These are phyloP conservation scores for Trimorus sp. DNA, from an alignment of 2,888 invertebrate species.

Conservation along the genomic window DNA sequence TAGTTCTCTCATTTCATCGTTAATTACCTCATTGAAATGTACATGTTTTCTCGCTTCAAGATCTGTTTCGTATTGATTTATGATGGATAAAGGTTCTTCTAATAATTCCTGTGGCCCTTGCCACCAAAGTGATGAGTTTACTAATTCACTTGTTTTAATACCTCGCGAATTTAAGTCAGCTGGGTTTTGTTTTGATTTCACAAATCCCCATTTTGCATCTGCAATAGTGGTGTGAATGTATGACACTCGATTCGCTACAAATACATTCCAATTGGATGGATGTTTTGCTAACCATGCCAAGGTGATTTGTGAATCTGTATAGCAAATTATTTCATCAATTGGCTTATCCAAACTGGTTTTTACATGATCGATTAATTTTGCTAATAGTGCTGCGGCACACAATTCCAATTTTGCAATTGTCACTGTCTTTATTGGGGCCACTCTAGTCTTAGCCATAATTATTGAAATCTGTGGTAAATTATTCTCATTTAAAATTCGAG, in stretches of 20 bases:
- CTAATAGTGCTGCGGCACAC: background rate
- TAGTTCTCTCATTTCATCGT: background rate
- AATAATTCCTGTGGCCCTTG: background rate
- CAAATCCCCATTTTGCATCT: background rate
- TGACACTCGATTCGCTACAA: constrained; percentile 9
- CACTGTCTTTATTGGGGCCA: background rate
- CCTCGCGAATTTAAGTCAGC: background rate
- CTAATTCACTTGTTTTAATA: background rate
- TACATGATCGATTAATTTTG: background rate
- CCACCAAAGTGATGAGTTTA: background rate
- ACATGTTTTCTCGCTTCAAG: background rate
- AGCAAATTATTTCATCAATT: constrained; percentile 8
- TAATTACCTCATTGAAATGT: background rate
- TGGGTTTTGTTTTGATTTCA: background rate
- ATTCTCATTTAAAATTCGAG: background rate
- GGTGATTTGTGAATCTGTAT: constrained; percentile 1
- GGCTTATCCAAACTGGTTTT: background rate
- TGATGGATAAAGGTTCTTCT: background rate
- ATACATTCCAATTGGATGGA: background rate
- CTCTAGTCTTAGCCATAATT: constrained; percentile 3
- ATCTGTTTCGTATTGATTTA: background rate
- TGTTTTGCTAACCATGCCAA: constrained; percentile 18
- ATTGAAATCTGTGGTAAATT: background rate
- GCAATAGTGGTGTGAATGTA: background rate
- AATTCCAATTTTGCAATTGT: constrained; percentile 5